Evolutionary conservation across 2,888 invertebrate species (phyloP), one percentile per base, ranked within the genome.

Genomic region (Teinopalpus imperialis): DNA sequence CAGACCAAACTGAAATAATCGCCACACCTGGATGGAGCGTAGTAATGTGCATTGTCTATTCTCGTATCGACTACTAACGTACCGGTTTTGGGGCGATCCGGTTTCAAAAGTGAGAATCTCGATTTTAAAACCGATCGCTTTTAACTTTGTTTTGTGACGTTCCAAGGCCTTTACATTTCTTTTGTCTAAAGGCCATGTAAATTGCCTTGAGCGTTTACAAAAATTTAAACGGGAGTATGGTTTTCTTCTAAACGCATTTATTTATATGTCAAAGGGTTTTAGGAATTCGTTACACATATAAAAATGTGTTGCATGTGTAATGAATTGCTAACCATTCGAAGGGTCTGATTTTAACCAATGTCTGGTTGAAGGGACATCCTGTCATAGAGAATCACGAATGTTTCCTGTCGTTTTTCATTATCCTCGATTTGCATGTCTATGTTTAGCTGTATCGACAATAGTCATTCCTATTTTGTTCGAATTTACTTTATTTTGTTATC

Each of bases 391-490:
- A 39, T 31, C 26, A 29, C 45, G 8, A 20, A 1, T 27, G 40
- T 35, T 18, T 43, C 43, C 39, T 51, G 35, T 41, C 6, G 14
- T 29, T 31, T 47, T 12, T 49, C 39, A 26, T 39, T 31, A 27
- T 4, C 32, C 36, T 30, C 27, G 2, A 13, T 56, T 48, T 45
- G 48, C 50, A 41, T 46, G 41, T 66, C 52, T 66, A 54, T 69
- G 69, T 66, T 53, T 74, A 78, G 70, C 49, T 67, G 59, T 69
- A 61, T 67, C 56, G 56, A 60, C 57, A 63, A 61, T 69, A 71
- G 74, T 78, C 75, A 81, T 85, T 83, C 83, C 83, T 83, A 77
- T 69, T 62, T 65, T 52, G 63, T 78, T 81, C 80, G 80, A 85
- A 82, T 85, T 83, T 79, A 69, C 69, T 66, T 63, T 55, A 48